These are phyloP conservation scores for Carettochelys insculpta DNA, from an alignment of 2,113 vertebrate species.

Conservation along the genomic window DNA sequence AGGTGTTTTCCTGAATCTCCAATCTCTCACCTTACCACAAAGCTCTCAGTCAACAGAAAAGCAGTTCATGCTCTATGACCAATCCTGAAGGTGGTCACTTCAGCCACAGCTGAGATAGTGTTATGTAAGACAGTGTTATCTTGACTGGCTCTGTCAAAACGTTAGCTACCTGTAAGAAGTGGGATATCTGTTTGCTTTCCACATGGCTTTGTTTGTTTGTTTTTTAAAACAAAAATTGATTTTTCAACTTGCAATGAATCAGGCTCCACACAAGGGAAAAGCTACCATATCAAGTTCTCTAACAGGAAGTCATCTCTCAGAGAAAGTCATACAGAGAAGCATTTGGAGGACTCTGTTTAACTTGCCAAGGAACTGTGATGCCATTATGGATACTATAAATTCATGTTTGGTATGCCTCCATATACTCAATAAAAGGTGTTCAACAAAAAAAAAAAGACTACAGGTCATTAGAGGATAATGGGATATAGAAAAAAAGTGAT, in stretches of 20 bases:
- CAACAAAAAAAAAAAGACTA: neutral
- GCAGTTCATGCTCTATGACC: neutral
- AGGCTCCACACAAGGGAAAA: neutral
- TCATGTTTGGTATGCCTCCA: neutral
- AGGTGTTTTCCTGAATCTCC: neutral
- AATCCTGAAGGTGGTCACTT: neutral
- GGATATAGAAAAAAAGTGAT: neutral
- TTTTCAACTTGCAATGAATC: neutral
- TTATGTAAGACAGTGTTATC: neutral
- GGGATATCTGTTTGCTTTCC: neutral
- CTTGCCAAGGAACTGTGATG: neutral
- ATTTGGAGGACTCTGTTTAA: neutral
- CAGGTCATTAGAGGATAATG: neutral
- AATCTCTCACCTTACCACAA: neutral
- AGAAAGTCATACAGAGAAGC: neutral
- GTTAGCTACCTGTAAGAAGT: fast-evolving
- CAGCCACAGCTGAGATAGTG: no score
- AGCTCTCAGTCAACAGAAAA: neutral
- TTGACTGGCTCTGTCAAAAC: neutral
- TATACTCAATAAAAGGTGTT: neutral
- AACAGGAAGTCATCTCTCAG: neutral
- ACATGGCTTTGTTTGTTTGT: no score
- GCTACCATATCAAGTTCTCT: neutral
- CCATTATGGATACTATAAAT: neutral
- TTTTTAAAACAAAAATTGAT: neutral